A percentile compares a stretch with the other conserved stretches of the same genome.
Conservation (phyloP, 2,888 invertebrate species). For the Saturnia japonica region DNA sequence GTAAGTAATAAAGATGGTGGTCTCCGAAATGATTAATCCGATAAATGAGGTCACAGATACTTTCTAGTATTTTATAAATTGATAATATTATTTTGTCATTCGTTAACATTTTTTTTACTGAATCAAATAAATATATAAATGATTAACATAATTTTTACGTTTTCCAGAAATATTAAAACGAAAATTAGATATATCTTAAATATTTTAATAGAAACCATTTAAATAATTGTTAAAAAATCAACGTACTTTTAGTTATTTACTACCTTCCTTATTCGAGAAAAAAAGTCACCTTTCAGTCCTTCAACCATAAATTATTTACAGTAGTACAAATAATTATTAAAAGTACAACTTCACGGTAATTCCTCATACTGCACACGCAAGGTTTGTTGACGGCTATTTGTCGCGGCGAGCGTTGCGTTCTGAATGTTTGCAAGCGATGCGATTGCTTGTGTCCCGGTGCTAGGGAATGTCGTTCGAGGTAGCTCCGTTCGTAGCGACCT, state of each 20-base stretch:
- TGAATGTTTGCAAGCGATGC: constrained; percentile 9
- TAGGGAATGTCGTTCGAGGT: neutral
- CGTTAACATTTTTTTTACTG: too few relatives aligned
- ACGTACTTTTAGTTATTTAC: neutral
- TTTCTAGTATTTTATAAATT: too few relatives aligned
- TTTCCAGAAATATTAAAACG: too few relatives aligned
- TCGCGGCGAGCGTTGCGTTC: neutral
- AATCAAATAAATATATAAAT: too few relatives aligned
- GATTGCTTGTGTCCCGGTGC: neutral
- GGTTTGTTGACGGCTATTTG: neutral
- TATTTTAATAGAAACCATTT: too few relatives aligned
- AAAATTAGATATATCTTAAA: too few relatives aligned
- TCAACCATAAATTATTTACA: neutral
- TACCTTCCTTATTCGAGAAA: neutral
- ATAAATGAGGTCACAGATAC: too few relatives aligned
- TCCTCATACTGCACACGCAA: neutral
- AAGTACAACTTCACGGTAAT: neutral
- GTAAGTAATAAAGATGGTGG: too few relatives aligned
- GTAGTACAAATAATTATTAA: neutral
- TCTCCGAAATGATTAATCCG: too few relatives aligned
- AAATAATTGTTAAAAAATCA: neutral
- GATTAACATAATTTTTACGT: too few relatives aligned
- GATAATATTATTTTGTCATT: too few relatives aligned
- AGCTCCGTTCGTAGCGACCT: neutral
- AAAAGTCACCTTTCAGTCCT: neutral